Evolutionary conservation across 2,797 vertebrate species (phyloP), one percentile per base, ranked within the genome.

Genomic region (Cirrhinus mrigala): DNA sequence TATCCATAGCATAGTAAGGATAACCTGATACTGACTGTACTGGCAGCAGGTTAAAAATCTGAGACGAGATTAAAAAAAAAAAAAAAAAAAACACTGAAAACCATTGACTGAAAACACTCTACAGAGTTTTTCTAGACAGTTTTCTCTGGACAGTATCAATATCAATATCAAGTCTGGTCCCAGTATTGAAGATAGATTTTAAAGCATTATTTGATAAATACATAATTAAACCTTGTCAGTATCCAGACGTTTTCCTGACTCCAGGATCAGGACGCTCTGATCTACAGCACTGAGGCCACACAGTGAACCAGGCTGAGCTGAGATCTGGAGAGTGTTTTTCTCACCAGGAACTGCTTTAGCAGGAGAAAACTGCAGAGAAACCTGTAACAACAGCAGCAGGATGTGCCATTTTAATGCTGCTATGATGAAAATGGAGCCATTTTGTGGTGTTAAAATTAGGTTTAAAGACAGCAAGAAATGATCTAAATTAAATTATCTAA

Each of bases 201-300:
- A 8, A 44, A 44, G 40, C 6, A 40, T 40, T 40, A 40, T 40
- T 40, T 40, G 5, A 6, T 40, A 40, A 6, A 40, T 40, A 48
- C n/a, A 8, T 20, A 68, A 37, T 20, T 40, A 64, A 20, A 98
- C 97, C 84, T 89, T 92, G 0, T 91, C 86, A 0, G 86, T 24
- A 0, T 94, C 87, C 76, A 98, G 94, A 56, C 92, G 93, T 0
- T 93, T 86, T 69, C 95, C 94, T 0, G 96, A 91, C 3, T 92
- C 95, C 91, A 95, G 80, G 54, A 97, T 92, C 64, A 95, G 92
- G 80, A 98, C 91, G 0, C 97, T 98, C 86, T 96, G 91, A 90
- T 98, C 97, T 14, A 97, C 92, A 0, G 93, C 95, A 0, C 93
- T 94, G 33, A 98, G 81, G 0, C 94, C 97, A 64, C 97, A 98